phyloP scores from a whole-genome alignment of 1,140 invertebrate genomes.

The Amyelois transitella region DNA sequence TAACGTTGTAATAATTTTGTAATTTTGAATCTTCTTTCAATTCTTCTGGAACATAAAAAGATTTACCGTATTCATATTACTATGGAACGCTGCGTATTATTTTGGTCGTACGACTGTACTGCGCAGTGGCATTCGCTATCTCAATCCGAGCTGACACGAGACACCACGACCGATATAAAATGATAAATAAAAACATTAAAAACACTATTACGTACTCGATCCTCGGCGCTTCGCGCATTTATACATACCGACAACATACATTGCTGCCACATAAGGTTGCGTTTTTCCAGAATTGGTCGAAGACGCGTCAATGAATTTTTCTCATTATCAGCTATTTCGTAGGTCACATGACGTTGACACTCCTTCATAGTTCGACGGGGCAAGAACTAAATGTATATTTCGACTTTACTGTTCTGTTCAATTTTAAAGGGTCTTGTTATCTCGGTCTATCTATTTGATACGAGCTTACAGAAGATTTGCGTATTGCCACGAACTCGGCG shows the following conservation, averaged over 20 bases:
- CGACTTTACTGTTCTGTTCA: too few species aligned
- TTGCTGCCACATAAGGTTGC: conserved; percentile 20
- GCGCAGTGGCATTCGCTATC: conserved; percentile 57
- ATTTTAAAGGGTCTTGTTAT: conserved; percentile 8
- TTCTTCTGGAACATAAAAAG: too few species aligned
- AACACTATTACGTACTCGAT: conserved; percentile 39
- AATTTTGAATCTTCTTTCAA: too few species aligned
- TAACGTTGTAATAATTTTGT: too few species aligned
- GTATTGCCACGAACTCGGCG: conserved; percentile 36
- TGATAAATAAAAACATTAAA: conserved; percentile 53
- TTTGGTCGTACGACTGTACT: conserved; percentile 33
- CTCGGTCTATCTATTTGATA: conserved; percentile 10
- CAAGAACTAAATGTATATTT: background rate
- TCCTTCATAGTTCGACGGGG: conserved; percentile 8
- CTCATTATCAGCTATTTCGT: conserved; percentile 6
- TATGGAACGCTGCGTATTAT: conserved; percentile 31
- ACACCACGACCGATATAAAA: conserved; percentile 41
- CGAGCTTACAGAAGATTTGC: conserved; percentile 19
- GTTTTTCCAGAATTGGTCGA: conserved; percentile 11
- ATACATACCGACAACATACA: conserved; percentile 18
- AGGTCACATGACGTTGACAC: conserved; percentile 26
- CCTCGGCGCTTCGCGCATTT: conserved; percentile 18
- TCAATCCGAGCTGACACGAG: conserved; percentile 39
- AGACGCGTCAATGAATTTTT: conserved; percentile 12
- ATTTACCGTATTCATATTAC: too few species aligned